Evolutionary conservation across 2,888 invertebrate species (phyloP).

Genomic region (Hypselothyrea guttata): DNA sequence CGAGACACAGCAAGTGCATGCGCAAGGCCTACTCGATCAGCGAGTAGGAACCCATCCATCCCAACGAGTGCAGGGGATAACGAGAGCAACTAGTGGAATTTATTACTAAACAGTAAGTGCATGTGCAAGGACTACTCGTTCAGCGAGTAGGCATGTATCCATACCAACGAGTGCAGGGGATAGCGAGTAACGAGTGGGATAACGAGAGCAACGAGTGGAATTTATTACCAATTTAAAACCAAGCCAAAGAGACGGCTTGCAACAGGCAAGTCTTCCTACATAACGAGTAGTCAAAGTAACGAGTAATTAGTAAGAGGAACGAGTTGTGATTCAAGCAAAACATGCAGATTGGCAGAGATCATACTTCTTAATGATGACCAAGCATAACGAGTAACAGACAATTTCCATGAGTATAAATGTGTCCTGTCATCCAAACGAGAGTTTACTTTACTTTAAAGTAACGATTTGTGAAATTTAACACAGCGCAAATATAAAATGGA

Average conservation of each 20-base stretch:
- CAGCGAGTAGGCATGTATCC: background rate
- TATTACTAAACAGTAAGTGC: no score
- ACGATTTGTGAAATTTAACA: no score
- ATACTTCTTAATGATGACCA: no score
- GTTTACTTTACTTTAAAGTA: no score
- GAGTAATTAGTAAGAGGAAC: background rate
- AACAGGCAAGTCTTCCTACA: no score
- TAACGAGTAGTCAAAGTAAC: background rate
- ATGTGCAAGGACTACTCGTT: no score
- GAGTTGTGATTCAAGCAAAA: background rate
- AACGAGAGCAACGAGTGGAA: background rate
- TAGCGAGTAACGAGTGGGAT: background rate
- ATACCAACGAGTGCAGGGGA: background rate
- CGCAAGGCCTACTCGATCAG: constrained; percentile 85
- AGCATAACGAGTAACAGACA: no score
- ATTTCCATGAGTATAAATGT: no score
- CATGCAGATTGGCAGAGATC: no score
- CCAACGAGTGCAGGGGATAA: background rate
- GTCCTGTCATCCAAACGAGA: no score
- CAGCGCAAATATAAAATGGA: no score
- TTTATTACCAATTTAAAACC: background rate
- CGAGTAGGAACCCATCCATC: constrained; percentile 81
- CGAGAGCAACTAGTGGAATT: no score
- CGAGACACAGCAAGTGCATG: constrained; percentile 90
- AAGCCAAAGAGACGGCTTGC: background rate